Evolutionary conservation across 2,113 vertebrate genomes (phyloP), one percentile per base, ranked within the genome.

Genomic region (Lepisosteus osseus): DNA sequence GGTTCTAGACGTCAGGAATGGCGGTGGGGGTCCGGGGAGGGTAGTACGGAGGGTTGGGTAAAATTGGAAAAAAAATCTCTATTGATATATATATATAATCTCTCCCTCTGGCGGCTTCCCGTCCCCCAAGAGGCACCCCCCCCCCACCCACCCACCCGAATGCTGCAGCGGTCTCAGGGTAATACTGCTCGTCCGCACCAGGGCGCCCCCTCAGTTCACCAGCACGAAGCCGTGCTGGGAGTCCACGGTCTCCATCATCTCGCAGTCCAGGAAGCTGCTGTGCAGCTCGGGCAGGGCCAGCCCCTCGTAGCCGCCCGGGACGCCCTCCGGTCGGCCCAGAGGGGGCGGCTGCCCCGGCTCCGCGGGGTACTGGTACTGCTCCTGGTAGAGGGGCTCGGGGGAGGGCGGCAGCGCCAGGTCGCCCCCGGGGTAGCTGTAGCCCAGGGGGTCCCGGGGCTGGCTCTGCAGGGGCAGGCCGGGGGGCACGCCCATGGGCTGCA

Each of bases 181-280:
- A 80, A 88, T 77, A 87, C 87, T 83, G 83, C 77, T 74, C 76
- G 78, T 65, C 70, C 47, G 9, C 13, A 12, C 29, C 40, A 62
- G 11, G 29, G 68, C 1, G 45, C 3, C 4, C n/a, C 17, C 65
- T 84, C 90, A 99, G 81, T 97, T 99, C 56, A 99, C 97, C 86
- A 99, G 85, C 76, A 99, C 97, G 0, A 94, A 99, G 57, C 97
- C 97, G 61, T 96, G 96, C 86, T 98, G 96, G 0, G 95, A 94
- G 85, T 99, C 97, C 76, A 98, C 96, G 0, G 96, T 95, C 83
- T 99, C 97, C 94, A 98, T 96, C 97, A 99, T 98, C 83, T 99
- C 97, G 54, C 94, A 94, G 68, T 98, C 97, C 62, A 95, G 92
- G 73, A 97, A 94, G 65, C 88, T 77, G 69, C 84, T 86, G 3